Evolutionary conservation across 2,888 invertebrate species (phyloP).

Genomic region (Chrysomela aeneicollis): DNA sequence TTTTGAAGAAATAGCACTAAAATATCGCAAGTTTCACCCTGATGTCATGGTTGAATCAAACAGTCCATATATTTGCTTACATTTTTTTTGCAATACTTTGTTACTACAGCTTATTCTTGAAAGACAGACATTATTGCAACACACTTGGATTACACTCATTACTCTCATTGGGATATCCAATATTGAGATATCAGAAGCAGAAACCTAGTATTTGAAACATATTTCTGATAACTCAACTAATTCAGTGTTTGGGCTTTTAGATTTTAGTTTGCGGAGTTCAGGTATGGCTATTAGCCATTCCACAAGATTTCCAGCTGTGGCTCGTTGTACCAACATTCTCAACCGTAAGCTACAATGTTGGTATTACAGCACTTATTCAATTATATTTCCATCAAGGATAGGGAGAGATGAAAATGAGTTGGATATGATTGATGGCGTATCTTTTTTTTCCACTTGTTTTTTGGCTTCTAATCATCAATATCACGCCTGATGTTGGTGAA

Average conservation of each 20-base stretch:
- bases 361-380: neutral
- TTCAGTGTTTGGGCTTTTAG: neutral
- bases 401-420: neutral
- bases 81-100: no score
- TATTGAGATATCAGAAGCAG: no score
- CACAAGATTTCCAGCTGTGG: neutral
- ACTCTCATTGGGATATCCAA: no score
- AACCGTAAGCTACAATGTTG: neutral
- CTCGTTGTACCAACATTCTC: neutral
- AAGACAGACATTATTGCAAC: no score
- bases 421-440: conserved; percentile 1
- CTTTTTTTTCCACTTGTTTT: neutral
- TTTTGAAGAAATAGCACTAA: no score
- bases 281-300: neutral
- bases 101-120: no score
- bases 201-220: no score
- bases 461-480: neutral
- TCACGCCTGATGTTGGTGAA: neutral
- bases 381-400: neutral
- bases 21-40: no score
- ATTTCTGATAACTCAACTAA: neutral
- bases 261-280: neutral
- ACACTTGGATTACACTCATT: no score
- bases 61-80: no score
- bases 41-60: no score